Evolutionary conservation across 2,888 invertebrate genomes (phyloP), one percentile per base, ranked within the genome.

Genomic region (Xestia xanthographa): DNA sequence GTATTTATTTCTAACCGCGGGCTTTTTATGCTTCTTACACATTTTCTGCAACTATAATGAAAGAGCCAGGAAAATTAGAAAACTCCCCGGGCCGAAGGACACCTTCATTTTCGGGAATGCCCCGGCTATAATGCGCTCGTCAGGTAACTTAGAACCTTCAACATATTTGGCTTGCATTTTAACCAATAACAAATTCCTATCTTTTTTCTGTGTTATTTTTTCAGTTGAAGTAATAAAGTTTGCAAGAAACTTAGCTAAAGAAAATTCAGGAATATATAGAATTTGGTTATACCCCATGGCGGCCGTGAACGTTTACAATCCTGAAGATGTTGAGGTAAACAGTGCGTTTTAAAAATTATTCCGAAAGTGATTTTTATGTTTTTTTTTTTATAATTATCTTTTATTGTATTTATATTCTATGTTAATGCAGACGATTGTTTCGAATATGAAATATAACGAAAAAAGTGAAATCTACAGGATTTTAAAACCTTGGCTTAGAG

Each of bases 381-480:
- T 34, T 34, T 34, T 34, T 34, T 34, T 34, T n/a, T n/a, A n/a
- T 2, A 41, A n/a, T 5, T 9, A 14, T 29, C 20, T 0, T 45
- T 26, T n/a, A n/a, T n/a, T n/a, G n/a, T n/a, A n/a, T n/a, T n/a
- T n/a, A n/a, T n/a, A n/a, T n/a, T 56, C 8, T 1, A 17, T 70
- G 11, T 70, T 63, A 84, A 91, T 88, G 17, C 88, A 97, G 96
- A 91, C 93, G 74, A 86, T 97, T 29, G 90, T 97, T 34, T 96
- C 96, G 77, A 96, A 93, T 82, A 92, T 93, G 66, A 95, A 94
- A 67, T 92, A 96, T 66, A 95, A 97, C 63, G 95, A 95, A 14
- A 97, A 97, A 91, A 95, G 97, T 75, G 75, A 90, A 0, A 71
- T 96, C 0, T 97, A 97, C 84, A 89, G 89, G 0, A 92, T 97